Evolutionary conservation across 2,797 vertebrate genomes (phyloP).

Genomic region (Vespertilio murinus): DNA sequence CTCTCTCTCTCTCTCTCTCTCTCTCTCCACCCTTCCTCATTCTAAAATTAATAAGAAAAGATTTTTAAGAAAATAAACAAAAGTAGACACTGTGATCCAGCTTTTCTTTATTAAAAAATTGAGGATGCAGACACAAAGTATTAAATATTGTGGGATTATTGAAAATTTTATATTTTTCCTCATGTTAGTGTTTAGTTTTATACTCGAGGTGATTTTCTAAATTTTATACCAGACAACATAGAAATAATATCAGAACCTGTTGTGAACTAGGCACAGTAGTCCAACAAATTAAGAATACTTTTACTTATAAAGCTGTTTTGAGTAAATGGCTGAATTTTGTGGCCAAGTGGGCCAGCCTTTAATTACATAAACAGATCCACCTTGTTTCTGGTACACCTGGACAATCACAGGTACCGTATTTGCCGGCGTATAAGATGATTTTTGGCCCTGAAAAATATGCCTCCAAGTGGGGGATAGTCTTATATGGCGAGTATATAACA

Average conservation of each 20-base stretch:
- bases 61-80: too few species aligned
- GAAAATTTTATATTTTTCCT: background rate
- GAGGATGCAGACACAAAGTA: background rate
- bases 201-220: background rate
- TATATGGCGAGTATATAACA: too few species aligned
- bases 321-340: background rate
- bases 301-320: background rate
- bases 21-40: too few species aligned
- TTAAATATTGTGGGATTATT: background rate
- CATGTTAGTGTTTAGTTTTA: background rate
- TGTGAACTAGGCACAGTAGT: background rate
- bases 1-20: too few species aligned
- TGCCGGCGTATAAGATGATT: too few species aligned
- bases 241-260: background rate
- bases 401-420: background rate
- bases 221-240: background rate
- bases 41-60: too few species aligned
- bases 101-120: background rate
- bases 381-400: background rate
- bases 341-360: background rate
- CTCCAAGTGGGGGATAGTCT: too few species aligned
- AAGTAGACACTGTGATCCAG: background rate
- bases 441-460: too few species aligned
- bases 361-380: background rate
- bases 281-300: background rate